These are phyloP conservation scores for Abramis brama DNA, from an alignment of 2,113 vertebrate genomes.

Conservation along the genomic window DNA sequence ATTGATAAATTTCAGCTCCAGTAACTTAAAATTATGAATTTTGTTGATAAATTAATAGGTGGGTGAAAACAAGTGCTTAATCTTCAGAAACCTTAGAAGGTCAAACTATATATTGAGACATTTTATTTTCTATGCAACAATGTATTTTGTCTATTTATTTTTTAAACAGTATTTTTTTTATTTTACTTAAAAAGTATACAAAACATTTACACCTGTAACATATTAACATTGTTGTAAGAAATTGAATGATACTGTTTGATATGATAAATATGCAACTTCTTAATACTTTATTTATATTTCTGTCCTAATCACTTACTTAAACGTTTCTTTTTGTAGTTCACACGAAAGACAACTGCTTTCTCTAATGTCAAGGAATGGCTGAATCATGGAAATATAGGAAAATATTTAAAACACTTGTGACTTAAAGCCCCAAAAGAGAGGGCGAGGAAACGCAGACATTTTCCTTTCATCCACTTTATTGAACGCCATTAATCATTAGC, in stretches of 20 bases:
- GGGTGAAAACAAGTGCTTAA: background rate
- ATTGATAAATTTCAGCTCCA: background rate
- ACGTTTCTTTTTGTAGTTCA: background rate
- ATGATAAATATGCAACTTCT: background rate
- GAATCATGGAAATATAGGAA: conserved; percentile 39
- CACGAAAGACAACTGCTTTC: background rate
- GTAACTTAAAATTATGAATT: background rate
- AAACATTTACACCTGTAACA: background rate
- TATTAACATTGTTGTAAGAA: background rate
- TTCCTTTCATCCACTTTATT: conserved; percentile 49
- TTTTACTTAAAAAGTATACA: background rate
- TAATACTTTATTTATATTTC: background rate
- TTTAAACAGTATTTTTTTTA: background rate
- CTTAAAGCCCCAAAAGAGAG: conserved; percentile 27
- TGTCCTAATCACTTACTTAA: background rate
- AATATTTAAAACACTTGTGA: conserved; percentile 12
- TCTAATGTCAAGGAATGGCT: conserved; percentile 21
- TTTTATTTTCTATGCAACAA: background rate
- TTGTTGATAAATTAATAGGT: background rate
- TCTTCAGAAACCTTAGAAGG: background rate
- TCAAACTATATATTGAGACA: background rate
- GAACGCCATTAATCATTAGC: conserved; percentile 51
- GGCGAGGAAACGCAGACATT: conserved; percentile 42
- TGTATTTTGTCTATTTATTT: too few relatives aligned
- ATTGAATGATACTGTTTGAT: background rate